A percentile compares a stretch with the other conserved stretches of the same genome.
Evolutionary conservation across 2,797 vertebrate species (phyloP).

Genomic region (Diceros bicornis): DNA sequence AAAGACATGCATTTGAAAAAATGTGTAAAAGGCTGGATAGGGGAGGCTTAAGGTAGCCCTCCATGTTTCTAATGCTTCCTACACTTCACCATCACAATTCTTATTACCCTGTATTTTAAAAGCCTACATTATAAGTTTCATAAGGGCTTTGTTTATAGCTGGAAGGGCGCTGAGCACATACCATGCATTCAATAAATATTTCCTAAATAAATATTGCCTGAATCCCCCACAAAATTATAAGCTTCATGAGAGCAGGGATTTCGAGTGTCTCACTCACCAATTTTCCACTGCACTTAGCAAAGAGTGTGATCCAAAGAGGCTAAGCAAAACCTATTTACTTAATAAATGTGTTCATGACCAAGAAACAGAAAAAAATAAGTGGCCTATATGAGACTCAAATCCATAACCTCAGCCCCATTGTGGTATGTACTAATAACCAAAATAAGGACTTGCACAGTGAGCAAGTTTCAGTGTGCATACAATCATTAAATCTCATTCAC

Average conservation of each 20-base stretch:
- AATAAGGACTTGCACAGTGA: not conserved
- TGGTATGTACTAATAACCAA: slow-evolving; percentile 19
- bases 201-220: slow-evolving; percentile 74
- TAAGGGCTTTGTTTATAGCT: slow-evolving; percentile 76
- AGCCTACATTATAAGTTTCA: slow-evolving; percentile 64
- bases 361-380: slow-evolving; percentile 7
- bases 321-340: slow-evolving; percentile 53
- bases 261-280: slow-evolving; percentile 16
- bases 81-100: slow-evolving; percentile 52
- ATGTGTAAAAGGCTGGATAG: not conserved
- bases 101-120: slow-evolving; percentile 63
- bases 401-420: not conserved
- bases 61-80: slow-evolving; percentile 54
- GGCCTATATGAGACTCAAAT: not conserved
- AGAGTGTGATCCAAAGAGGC: slow-evolving; percentile 33
- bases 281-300: slow-evolving; percentile 45
- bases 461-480: not conserved
- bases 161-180: slow-evolving; percentile 71
- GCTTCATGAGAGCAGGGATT: slow-evolving; percentile 62
- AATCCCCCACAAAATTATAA: slow-evolving; percentile 71
- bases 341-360: not conserved
- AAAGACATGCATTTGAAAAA: not conserved
- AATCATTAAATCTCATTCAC: slow-evolving; percentile 43
- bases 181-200: slow-evolving; percentile 80
- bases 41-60: slow-evolving; percentile 6